phyloP scores from a whole-genome alignment of 1,140 invertebrate species.

The Drosophila sp. region DNA sequence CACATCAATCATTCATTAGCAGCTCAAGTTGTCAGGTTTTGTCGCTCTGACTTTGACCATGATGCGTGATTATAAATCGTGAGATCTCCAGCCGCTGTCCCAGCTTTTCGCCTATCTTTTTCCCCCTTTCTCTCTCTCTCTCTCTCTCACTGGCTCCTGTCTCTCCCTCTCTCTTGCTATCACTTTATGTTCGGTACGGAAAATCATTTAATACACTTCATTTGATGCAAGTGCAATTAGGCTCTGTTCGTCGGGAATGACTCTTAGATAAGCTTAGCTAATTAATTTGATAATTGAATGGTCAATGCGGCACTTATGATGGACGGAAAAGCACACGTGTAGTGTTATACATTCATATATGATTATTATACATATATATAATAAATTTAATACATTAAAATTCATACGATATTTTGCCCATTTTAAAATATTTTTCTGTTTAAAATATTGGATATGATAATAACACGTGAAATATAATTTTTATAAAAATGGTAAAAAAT shows the following conservation, averaged over 20 bases:
- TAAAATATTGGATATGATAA: too few species aligned
- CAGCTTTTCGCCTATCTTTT: constrained; percentile 44
- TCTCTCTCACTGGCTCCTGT: constrained; percentile 12
- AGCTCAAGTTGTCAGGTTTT: constrained; percentile 76
- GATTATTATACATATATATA: too few species aligned
- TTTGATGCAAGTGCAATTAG: constrained; percentile 54
- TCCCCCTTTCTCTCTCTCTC: neutral
- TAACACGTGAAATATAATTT: too few species aligned
- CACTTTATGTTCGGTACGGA: neutral
- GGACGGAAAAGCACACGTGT: constrained; percentile 6
- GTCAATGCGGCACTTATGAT: constrained; percentile 48
- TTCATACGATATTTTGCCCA: too few species aligned
- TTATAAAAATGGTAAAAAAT: too few species aligned
- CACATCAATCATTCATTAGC: constrained; percentile 81
- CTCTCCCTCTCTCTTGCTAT: neutral
- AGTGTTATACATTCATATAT: neutral
- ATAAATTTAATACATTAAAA: too few species aligned
- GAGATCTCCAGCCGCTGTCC: constrained; percentile 37
- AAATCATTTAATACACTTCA: constrained; percentile 55
- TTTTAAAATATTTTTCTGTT: too few species aligned
- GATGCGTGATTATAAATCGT: constrained; percentile 61
- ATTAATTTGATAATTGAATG: constrained; percentile 73
- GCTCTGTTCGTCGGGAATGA: constrained; percentile 24
- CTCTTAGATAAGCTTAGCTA: constrained; percentile 63
- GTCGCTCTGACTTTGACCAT: constrained; percentile 40